These are phyloP conservation scores for Stegastes partitus DNA, from an alignment of 2,113 vertebrate genomes.

Conservation along the genomic window DNA sequence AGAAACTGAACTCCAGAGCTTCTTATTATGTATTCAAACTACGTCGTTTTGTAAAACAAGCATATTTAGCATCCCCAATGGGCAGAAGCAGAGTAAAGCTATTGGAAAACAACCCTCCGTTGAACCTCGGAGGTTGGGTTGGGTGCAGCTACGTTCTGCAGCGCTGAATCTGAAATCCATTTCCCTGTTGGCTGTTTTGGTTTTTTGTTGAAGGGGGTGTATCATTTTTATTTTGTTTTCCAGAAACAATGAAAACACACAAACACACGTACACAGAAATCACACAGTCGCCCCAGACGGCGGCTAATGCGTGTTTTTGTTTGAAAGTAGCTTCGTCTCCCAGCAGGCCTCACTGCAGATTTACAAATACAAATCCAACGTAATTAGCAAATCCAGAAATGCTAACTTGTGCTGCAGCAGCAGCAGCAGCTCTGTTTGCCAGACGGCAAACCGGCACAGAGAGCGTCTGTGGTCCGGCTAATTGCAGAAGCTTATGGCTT, in stretches of 20 bases:
- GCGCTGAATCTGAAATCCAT: constrained; percentile 32
- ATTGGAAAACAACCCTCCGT: constrained; percentile 52
- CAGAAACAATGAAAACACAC: constrained; percentile 41
- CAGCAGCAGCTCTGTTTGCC: constrained; percentile 3
- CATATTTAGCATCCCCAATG: constrained; percentile 59
- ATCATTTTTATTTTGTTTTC: background rate
- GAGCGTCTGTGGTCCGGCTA: constrained; percentile 4
- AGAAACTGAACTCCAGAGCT: background rate
- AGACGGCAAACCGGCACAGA: background rate
- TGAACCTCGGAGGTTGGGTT: constrained; percentile 49
- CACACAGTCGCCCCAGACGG: constrained; percentile 26
- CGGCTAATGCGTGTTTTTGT: constrained; percentile 37
- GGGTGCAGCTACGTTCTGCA: constrained; percentile 20
- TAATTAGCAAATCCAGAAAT: constrained; percentile 52
- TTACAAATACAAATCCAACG: constrained; percentile 57
- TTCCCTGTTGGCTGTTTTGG: constrained; percentile 22
- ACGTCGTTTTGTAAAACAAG: constrained; percentile 68
- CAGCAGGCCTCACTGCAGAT: constrained; percentile 37
- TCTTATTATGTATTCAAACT: constrained; percentile 52
- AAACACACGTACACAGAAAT: constrained; percentile 9
- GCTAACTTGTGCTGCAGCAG: background rate
- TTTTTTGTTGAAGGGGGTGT: background rate
- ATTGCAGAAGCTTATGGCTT: background rate
- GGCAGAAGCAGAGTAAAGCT: constrained; percentile 47
- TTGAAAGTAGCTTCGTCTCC: constrained; percentile 54